phyloP scores from a whole-genome alignment of 2,113 vertebrate genomes.

The Pelecanoides urinatrix region DNA sequence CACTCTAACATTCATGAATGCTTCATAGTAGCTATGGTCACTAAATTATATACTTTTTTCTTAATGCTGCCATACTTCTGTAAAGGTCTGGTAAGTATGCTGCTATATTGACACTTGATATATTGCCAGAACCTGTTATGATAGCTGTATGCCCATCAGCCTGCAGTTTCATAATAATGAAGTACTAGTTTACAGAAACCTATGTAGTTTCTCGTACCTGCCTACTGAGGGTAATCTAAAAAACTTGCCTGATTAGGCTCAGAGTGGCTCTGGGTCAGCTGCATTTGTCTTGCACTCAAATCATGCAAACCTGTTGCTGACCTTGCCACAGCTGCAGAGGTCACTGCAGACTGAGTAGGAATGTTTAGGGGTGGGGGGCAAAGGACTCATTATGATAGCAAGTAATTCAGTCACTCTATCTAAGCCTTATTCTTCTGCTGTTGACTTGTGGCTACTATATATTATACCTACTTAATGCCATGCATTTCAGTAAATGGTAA shows the following conservation, averaged over 20 bases:
- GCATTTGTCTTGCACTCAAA: background rate
- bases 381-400: background rate
- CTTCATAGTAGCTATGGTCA: background rate
- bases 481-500: background rate
- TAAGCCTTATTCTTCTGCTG: background rate
- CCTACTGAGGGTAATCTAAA: background rate
- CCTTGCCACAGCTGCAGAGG: background rate
- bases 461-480: background rate
- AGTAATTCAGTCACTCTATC: background rate
- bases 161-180: background rate
- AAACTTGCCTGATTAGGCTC: background rate
- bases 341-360: background rate
- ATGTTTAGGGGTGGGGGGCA: background rate
- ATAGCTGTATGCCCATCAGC: background rate
- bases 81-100: conserved; percentile 74
- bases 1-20: background rate
- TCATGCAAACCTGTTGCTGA: background rate
- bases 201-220: background rate
- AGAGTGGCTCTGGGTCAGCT: background rate
- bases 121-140: background rate
- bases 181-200: background rate
- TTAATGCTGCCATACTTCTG: conserved; percentile 75
- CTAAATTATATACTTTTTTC: conserved; percentile 62
- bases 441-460: background rate
- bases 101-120: background rate